Base-by-base conservation (phyloP, 2,113 vertebrate genomes). In the Myiozetetes cayanensis region DNA sequence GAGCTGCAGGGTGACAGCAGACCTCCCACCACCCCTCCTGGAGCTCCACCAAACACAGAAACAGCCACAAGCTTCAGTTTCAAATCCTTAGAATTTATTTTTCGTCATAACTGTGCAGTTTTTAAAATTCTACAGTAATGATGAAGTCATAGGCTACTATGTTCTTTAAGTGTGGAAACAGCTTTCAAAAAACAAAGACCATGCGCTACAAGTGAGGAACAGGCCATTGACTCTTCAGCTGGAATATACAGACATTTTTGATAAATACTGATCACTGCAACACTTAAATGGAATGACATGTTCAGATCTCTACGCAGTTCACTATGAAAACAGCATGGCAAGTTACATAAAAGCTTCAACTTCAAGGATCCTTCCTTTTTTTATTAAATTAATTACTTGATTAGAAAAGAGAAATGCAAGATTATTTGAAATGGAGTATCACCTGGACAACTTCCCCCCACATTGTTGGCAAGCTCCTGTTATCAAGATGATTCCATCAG, bases 21-120 rank as follows among this genome's bases (percentile, higher is more conserved):
- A 49, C 62, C 55, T 77, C 52, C 52, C 47, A 39, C 17, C 30
- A 19, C 28, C 14, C 8, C 46, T 33, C 33, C 1, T 4, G 19
- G 14, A 23, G 22, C 20, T 44, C 41, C 12, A 53, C 44, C 41
- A 76, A 8, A 49, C 37, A 18, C 0, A 27, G 73, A 47, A 77
- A 81, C 19, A 75, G 35, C 24, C 37, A 68, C 37, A 33, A 90
- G 35, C 55, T 50, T 27, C 15, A 25, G 12, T 47, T 79, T 80
- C 46, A 75, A 85, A 37, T 55, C 82, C 80, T 95, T 90, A 95
- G 78, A 85, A 39, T 97, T 97, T 97, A 97, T 97, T 95, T 86
- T 83, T 96, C 47, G 94, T 93, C 27, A 3, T 94, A 87, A 95
- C 74, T 93, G 78, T 93, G 84, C 84, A 65, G 92, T 87, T 83